Percentiles rank a stretch among this genome's conserved stretches.
Evolutionary conservation across 1,140 invertebrate species (phyloP).

Genomic region (Neocloeon triangulifer): DNA sequence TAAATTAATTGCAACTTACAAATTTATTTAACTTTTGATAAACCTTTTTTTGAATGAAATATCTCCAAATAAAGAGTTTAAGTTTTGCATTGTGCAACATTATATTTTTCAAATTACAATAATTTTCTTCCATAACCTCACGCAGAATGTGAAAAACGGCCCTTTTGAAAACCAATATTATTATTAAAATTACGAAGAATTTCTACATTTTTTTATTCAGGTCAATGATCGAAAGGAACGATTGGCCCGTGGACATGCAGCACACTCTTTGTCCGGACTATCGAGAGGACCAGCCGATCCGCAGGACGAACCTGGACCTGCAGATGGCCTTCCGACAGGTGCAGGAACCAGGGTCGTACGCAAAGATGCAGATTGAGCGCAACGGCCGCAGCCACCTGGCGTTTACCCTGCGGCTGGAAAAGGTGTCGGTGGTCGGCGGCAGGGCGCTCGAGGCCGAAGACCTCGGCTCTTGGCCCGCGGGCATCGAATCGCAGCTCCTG

Average conservation of each 20-base stretch:
- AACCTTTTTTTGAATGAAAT: too few relatives aligned
- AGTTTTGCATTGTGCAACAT: too few relatives aligned
- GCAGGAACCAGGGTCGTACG: slow-evolving; percentile 36
- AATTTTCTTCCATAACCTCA: too few relatives aligned
- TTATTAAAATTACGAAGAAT: slow-evolving; percentile 1
- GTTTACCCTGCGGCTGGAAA: slow-evolving; percentile 40
- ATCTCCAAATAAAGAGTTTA: too few relatives aligned
- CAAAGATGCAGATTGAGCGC: slow-evolving; percentile 27
- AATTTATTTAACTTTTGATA: too few relatives aligned
- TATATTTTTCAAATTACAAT: too few relatives aligned
- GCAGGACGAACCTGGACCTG: slow-evolving; percentile 22
- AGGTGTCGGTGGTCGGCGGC: slow-evolving; percentile 22
- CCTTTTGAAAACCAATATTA: slow-evolving; percentile 2
- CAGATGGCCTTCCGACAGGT: slow-evolving; percentile 19
- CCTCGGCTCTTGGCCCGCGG: slow-evolving; percentile 43
- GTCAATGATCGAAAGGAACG: slow-evolving; percentile 27
- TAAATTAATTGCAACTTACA: too few relatives aligned
- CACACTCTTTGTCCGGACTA: slow-evolving; percentile 55
- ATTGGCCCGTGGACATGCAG: slow-evolving; percentile 41
- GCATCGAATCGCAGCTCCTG: slow-evolving; percentile 31
- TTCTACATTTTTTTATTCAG: slow-evolving; percentile 13
- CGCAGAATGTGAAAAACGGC: too few relatives aligned
- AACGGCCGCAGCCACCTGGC: slow-evolving; percentile 50
- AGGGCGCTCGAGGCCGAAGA: slow-evolving; percentile 29
- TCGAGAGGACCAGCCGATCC: slow-evolving; percentile 41